A percentile compares a stretch with the other conserved stretches of the same genome.
These are phyloP conservation scores for Furcifer pardalis DNA, from an alignment of 2,797 vertebrate species.

Conservation along the genomic window DNA sequence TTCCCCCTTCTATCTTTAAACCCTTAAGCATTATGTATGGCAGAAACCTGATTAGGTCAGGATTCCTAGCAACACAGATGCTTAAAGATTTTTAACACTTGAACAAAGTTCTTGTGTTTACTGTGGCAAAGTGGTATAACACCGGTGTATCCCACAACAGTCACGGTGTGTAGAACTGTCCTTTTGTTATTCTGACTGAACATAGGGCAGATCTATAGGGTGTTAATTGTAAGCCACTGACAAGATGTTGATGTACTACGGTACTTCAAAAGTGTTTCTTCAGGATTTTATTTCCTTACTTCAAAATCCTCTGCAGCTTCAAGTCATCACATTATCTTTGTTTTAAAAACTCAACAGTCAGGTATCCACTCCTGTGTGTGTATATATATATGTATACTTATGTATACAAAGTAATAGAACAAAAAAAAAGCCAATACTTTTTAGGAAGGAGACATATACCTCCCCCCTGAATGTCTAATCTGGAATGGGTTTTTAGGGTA, in stretches of 20 bases:
- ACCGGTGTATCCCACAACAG: neutral
- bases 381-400: constrained; percentile 11
- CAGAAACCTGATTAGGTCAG: neutral
- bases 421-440: constrained; percentile 51
- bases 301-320: constrained; percentile 46
- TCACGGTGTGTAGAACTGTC: neutral
- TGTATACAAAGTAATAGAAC: constrained; percentile 47
- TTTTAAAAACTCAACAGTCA: constrained; percentile 60
- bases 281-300: constrained; percentile 35
- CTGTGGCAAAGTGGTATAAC: neutral
- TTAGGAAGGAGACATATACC: constrained; percentile 60
- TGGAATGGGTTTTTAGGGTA: constrained; percentile 52
- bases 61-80: neutral
- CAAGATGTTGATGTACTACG: constrained; percentile 54
- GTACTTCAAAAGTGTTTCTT: constrained; percentile 61
- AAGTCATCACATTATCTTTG: constrained; percentile 13
- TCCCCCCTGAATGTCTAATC: constrained; percentile 76
- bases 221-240: constrained; percentile 54
- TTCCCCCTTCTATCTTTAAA: neutral
- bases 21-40: neutral
- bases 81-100: neutral
- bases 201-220: neutral
- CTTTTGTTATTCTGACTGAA: neutral
- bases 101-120: neutral
- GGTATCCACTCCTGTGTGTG: constrained; percentile 54